Base-by-base conservation (phyloP, 2,113 vertebrate genomes). In the Tenrec ecaudatus region DNA sequence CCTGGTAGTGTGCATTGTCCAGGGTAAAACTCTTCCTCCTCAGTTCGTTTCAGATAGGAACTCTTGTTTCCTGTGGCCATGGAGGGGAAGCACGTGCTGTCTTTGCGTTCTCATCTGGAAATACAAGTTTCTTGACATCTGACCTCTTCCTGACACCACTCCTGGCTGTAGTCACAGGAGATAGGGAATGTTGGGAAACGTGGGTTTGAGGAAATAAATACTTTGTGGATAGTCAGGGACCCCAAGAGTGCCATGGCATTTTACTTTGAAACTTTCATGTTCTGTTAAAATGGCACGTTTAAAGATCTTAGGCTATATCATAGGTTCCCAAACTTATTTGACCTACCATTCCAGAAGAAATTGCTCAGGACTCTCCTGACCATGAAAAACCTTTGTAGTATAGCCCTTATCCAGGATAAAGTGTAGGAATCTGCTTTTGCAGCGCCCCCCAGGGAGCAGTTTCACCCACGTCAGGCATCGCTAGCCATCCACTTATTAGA, bases 41-140 rank as follows among this genome's bases (percentile, higher is more conserved):
- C 16, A 23, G 6, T 66, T 93, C 20, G 66, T 3, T 86, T 94
- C 57, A 75, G 5, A 17, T 43, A 86, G 19, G 57, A n/a, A 57
- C 23, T 69, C 43, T 23, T 81, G 3, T 31, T 82, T 75, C 60
- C 60, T 82, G 4, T 85, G 27, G 27, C 40, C 57, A 23, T 82
- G 43, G n/a, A 84, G n/a, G 4, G 2, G 33, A 25, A 83, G 62
- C 33, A 75, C n/a, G 27, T 40, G 47, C n/a, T 90, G 57, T 93
- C 71, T 92, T 29, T 85, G 87, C 25, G 7, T 92, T 64, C 68
- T 79, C 11, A 86, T 66, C n/a, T 76, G 22, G 90, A 88, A 58
- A 36, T 73, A 69, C 60, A 10, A 29, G 58, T 86, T n/a, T 22
- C 16, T 62, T 82, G 62, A 75, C 27, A 86, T 92, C 60, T 0